Conservation (phyloP, 2,113 vertebrate genomes). For the Rhabdomys dilectus region DNA sequence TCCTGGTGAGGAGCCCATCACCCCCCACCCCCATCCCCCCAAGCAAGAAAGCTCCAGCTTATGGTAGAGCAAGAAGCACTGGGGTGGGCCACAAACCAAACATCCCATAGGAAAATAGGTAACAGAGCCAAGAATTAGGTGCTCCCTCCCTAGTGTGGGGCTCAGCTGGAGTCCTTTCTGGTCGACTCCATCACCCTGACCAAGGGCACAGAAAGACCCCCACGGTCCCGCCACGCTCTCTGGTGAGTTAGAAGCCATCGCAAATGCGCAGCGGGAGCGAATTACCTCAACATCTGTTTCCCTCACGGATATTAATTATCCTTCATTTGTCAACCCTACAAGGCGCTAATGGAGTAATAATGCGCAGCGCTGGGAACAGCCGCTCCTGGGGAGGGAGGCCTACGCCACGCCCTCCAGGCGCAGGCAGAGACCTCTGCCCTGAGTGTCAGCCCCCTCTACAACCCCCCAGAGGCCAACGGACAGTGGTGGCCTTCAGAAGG, state of each 20-base stretch:
- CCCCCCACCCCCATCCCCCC: rapidly evolving
- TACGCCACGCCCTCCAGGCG: neutral
- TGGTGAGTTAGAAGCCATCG: slow-evolving; percentile 41
- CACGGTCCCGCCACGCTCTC: slow-evolving; percentile 25
- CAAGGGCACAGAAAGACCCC: slow-evolving; percentile 35
- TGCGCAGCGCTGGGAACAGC: slow-evolving; percentile 70
- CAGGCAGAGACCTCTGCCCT: neutral
- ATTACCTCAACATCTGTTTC: slow-evolving; percentile 85
- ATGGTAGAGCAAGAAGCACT: neutral
- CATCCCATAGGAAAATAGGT: neutral
- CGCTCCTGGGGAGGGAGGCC: slow-evolving; percentile 54
- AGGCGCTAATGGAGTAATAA: slow-evolving; percentile 84
- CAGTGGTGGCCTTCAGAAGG: neutral
- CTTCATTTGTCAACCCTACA: slow-evolving; percentile 85
- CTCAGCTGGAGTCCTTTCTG: neutral
- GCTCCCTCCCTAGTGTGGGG: neutral
- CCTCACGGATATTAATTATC: slow-evolving; percentile 85
- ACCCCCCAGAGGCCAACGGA: neutral
- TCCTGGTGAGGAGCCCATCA: neutral
- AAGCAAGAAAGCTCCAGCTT: neutral
- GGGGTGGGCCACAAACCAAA: neutral
- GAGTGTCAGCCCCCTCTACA: no score
- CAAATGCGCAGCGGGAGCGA: slow-evolving; percentile 79
- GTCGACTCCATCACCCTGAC: neutral
- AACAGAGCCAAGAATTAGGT: neutral